Evolutionary conservation across 2,888 invertebrate genomes (phyloP).

Genomic region (Deilephila elpenor): DNA sequence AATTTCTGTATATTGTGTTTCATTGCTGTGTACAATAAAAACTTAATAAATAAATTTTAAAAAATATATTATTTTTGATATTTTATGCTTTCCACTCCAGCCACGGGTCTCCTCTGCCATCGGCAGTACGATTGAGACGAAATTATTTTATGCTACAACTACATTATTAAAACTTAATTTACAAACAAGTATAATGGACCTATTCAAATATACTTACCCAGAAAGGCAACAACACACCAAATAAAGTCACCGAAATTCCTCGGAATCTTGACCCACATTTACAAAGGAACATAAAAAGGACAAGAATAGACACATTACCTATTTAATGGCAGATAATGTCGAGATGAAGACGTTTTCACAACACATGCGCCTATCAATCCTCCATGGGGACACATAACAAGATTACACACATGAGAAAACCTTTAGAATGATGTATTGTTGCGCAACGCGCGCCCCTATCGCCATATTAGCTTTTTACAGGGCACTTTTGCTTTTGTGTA

Average conservation of each 20-base stretch:
- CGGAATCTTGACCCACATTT: slow-evolving; percentile 3
- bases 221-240: neutral
- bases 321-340: slow-evolving; percentile 24
- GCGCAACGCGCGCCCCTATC: slow-evolving; percentile 71
- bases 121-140: too few relatives aligned
- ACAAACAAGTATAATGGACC: too few relatives aligned
- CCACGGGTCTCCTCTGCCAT: too few relatives aligned
- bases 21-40: too few relatives aligned
- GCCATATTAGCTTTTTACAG: slow-evolving; percentile 75
- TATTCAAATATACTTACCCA: neutral
- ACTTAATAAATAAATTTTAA: too few relatives aligned
- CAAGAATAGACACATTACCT: slow-evolving; percentile 23
- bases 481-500: slow-evolving; percentile 58
- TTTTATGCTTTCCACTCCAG: too few relatives aligned
- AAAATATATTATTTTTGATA: too few relatives aligned
- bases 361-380: slow-evolving; percentile 66
- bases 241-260: neutral
- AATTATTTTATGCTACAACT: too few relatives aligned
- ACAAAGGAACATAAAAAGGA: slow-evolving; percentile 3
- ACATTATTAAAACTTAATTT: too few relatives aligned
- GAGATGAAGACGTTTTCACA: slow-evolving; percentile 1
- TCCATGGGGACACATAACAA: slow-evolving; percentile 74
- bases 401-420: slow-evolving; percentile 74
- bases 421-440: slow-evolving; percentile 68
- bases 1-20: too few relatives aligned